A percentile compares a stretch with the other conserved stretches of the same genome.
These are phyloP conservation scores for Gadopsis marmoratus DNA, from an alignment of 2,797 vertebrate species.

Conservation along the genomic window DNA sequence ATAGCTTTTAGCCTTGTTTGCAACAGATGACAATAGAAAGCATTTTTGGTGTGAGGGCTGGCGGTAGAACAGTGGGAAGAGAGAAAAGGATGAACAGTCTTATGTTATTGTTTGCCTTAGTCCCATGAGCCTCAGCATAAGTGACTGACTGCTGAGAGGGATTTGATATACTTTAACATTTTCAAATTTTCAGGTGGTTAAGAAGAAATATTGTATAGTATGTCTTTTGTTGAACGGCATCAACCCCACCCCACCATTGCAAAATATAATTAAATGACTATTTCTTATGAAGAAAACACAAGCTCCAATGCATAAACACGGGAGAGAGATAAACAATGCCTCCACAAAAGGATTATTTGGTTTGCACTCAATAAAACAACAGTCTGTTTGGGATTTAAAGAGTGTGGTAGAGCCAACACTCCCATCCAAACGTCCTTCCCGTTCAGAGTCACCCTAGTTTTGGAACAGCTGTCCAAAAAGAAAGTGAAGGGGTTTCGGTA, in stretches of 20 bases:
- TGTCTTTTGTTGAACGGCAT: background rate
- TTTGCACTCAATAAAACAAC: background rate
- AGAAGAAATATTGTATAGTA: background rate
- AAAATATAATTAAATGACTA: background rate
- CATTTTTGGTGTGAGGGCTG: background rate
- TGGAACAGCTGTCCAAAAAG: background rate
- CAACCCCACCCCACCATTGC: background rate
- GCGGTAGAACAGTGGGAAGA: constrained; percentile 6
- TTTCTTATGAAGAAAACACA: constrained; percentile 6
- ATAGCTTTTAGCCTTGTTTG: constrained; percentile 56
- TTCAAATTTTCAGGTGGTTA: background rate
- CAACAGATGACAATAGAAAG: constrained; percentile 48
- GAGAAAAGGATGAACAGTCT: constrained; percentile 9
- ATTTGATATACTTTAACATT: constrained; percentile 5
- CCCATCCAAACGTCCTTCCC: background rate
- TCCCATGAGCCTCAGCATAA: background rate
- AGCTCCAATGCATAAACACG: background rate
- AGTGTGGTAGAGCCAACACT: background rate
- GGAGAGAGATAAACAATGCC: background rate
- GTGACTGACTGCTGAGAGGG: background rate
- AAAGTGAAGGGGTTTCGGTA: background rate
- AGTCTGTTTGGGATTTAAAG: background rate
- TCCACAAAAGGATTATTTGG: background rate
- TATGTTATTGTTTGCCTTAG: constrained; percentile 7
- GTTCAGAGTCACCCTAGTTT: background rate